Conservation (phyloP, 2,888 invertebrate species). For the Cephus rjabovi region DNA sequence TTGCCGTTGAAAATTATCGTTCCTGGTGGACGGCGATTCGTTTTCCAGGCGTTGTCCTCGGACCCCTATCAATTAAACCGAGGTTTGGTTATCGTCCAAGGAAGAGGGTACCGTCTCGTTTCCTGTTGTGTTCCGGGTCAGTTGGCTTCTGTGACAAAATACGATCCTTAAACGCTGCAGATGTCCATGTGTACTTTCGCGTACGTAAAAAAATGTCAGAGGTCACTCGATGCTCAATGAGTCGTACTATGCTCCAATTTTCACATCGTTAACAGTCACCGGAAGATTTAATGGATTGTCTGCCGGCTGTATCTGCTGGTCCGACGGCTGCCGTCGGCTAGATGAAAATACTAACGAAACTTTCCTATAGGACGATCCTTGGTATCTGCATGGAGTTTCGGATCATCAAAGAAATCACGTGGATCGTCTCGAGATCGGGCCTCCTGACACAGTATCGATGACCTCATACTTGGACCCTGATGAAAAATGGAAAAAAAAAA, state of each 20-base stretch:
- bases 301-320: neutral
- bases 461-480: too few relatives aligned
- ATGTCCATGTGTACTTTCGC: neutral
- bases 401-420: neutral
- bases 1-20: conserved; percentile 41
- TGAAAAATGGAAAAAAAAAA: too few relatives aligned
- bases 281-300: neutral
- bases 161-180: neutral
- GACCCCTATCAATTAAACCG: conserved; percentile 50
- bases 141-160: neutral
- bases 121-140: neutral
- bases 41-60: conserved; percentile 45
- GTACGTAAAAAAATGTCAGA: neutral
- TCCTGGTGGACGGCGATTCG: conserved; percentile 42
- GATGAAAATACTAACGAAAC: neutral
- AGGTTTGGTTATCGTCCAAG: neutral
- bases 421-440: neutral
- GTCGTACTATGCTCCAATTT: neutral
- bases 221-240: neutral
- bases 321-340: neutral
- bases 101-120: neutral
- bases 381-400: neutral
- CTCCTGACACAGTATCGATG: neutral
- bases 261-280: neutral
- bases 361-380: neutral